These are phyloP conservation scores for Phalacrocorax pelagicus DNA, from an alignment of 2,113 vertebrate species.

Conservation along the genomic window DNA sequence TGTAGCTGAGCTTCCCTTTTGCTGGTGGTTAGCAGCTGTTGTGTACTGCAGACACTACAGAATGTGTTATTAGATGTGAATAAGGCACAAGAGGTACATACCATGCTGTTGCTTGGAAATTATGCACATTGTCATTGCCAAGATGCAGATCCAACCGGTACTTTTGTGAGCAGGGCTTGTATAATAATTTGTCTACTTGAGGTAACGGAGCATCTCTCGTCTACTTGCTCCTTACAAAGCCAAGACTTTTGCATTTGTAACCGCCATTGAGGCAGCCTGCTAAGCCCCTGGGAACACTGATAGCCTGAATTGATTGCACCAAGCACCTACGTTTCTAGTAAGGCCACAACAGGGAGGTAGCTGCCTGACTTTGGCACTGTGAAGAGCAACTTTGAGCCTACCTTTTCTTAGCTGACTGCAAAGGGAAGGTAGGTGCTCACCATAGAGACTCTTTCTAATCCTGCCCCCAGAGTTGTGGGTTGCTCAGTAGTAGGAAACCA, in stretches of 20 bases:
- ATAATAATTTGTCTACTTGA: not conserved
- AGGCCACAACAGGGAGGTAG: not conserved
- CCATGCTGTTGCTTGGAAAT: not conserved
- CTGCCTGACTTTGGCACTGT: not conserved
- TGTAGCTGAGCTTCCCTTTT: not conserved
- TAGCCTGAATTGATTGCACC: not conserved
- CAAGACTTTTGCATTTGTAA: not conserved
- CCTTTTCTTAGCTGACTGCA: not conserved
- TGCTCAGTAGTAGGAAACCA: not conserved
- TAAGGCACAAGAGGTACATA: accelerated
- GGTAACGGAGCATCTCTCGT: not conserved
- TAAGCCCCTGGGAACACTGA: accelerated
- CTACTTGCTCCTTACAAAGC: not conserved
- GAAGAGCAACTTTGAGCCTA: not conserved
- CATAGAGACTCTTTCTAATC: not conserved
- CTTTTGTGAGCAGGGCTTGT: not conserved
- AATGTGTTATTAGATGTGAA: not conserved
- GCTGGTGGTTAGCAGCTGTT: not conserved
- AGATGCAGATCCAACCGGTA: not conserved
- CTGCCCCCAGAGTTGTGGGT: not conserved
- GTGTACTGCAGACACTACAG: not conserved
- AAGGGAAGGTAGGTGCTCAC: not conserved
- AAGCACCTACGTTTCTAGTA: not conserved
- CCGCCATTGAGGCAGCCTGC: not conserved
- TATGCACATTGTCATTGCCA: not conserved